Percentiles rank a stretch among this genome's conserved stretches.
Conservation (phyloP, 2,888 invertebrate species). For the Pollenia amentaria region DNA sequence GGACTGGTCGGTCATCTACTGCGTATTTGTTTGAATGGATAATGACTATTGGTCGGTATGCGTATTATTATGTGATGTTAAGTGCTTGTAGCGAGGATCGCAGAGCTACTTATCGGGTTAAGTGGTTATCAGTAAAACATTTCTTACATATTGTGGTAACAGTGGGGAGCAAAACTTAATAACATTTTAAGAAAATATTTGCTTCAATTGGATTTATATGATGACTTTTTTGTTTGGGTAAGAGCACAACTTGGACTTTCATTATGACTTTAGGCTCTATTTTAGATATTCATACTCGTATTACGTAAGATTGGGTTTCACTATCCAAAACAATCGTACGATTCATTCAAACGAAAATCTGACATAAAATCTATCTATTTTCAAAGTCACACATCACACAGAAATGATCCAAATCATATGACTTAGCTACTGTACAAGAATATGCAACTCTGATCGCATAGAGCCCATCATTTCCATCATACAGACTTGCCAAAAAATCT, state of each 20-base stretch:
- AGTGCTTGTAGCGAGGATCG: slow-evolving; percentile 2
- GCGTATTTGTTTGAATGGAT: slow-evolving; percentile 29
- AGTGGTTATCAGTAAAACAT: slow-evolving; percentile 67
- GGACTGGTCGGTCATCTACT: slow-evolving; percentile 23
- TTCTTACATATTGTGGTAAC: slow-evolving; percentile 8
- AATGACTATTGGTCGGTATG: slow-evolving; percentile 3
- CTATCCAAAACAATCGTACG: no score
- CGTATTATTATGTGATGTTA: slow-evolving; percentile 41
- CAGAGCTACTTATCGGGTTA: slow-evolving; percentile 60
- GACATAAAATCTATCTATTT: no score
- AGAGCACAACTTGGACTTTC: background rate
- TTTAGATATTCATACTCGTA: no score
- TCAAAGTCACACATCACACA: no score
- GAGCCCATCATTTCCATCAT: no score
- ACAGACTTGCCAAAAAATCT: no score
- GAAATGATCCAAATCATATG: no score
- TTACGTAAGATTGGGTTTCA: no score
- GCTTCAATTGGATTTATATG: background rate
- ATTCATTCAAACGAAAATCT: no score
- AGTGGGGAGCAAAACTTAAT: slow-evolving; percentile 27
- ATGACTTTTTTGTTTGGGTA: background rate
- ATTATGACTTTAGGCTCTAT: no score
- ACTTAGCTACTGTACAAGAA: no score
- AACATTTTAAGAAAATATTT: background rate
- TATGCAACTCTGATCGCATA: no score